Evolutionary conservation across 2,797 vertebrate genomes (phyloP).

Genomic region (Sebastiscus tertius): DNA sequence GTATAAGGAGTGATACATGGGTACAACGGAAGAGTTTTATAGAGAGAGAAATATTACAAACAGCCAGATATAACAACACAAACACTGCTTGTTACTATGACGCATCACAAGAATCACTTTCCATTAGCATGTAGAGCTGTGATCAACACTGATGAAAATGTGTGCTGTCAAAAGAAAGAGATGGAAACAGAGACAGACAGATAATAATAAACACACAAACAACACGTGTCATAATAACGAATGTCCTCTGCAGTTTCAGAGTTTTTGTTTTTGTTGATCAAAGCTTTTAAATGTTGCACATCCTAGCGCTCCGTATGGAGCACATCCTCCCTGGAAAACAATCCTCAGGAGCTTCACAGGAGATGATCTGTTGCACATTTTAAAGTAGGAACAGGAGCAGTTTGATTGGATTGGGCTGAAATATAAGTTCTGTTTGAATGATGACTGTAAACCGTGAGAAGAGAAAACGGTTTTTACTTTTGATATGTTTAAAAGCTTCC

Average conservation of each 20-base stretch:
- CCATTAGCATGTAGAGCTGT: background rate
- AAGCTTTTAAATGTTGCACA: background rate
- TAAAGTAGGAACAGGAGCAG: background rate
- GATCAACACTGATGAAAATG: constrained; percentile 8
- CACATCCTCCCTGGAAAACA: background rate
- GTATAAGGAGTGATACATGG: constrained; percentile 67
- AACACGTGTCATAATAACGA: background rate
- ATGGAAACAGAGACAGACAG: background rate
- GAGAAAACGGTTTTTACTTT: background rate
- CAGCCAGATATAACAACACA: background rate
- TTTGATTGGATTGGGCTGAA: background rate
- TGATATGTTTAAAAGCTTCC: background rate
- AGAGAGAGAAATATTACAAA: background rate
- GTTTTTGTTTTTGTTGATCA: background rate
- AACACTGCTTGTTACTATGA: background rate
- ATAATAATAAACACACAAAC: background rate
- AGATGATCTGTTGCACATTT: background rate
- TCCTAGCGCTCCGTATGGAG: background rate
- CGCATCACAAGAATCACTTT: constrained; percentile 11
- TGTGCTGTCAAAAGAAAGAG: background rate
- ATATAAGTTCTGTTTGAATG: background rate
- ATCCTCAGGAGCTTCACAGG: background rate
- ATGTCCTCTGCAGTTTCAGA: background rate
- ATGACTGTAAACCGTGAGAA: background rate
- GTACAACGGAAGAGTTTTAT: background rate